Evolutionary conservation across 2,797 vertebrate genomes (phyloP).

Genomic region (Oryzias sinensis): DNA sequence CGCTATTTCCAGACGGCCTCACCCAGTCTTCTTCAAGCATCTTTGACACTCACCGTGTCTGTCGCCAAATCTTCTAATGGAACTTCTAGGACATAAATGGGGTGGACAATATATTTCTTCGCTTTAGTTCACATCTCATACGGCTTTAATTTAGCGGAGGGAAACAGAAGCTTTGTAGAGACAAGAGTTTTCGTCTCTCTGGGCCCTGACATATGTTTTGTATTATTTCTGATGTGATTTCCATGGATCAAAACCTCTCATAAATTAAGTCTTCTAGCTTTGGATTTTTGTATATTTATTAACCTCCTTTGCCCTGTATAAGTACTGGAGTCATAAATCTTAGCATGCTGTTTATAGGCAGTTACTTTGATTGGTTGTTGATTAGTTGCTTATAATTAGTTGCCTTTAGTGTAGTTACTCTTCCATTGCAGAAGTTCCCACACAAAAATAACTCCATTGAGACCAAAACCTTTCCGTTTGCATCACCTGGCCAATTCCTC

Average conservation of each 20-base stretch:
- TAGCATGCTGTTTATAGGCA: slow-evolving; percentile 26
- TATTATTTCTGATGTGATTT: slow-evolving; percentile 45
- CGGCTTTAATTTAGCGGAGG: slow-evolving; percentile 14
- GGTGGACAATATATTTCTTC: slow-evolving; percentile 12
- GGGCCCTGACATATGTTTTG: slow-evolving; percentile 31
- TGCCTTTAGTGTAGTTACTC: slow-evolving; percentile 48
- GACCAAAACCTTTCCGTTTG: slow-evolving; percentile 31
- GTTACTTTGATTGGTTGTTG: slow-evolving; percentile 44
- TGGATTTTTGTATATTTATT: slow-evolving; percentile 21
- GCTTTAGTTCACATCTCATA: slow-evolving; percentile 7
- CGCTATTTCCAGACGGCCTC: slow-evolving; percentile 68
- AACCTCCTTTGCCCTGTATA: slow-evolving; percentile 15
- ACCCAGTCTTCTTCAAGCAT: slow-evolving; percentile 52
- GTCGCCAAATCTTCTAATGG: slow-evolving; percentile 37
- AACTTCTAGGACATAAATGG: slow-evolving; percentile 32
- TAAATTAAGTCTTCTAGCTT: slow-evolving; percentile 30
- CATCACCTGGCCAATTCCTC: slow-evolving; percentile 61
- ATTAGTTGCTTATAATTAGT: slow-evolving; percentile 63
- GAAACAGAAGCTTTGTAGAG: slow-evolving; percentile 11
- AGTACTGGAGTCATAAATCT: slow-evolving; percentile 10
- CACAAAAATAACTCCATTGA: slow-evolving; percentile 62
- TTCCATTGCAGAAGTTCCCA: slow-evolving; percentile 50
- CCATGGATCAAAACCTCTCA: slow-evolving; percentile 28
- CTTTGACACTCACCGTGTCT: slow-evolving; percentile 55
- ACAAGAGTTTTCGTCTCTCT: slow-evolving; percentile 13